Conservation (phyloP, 2,113 vertebrate genomes). For the Monarcha castaneiventris region DNA sequence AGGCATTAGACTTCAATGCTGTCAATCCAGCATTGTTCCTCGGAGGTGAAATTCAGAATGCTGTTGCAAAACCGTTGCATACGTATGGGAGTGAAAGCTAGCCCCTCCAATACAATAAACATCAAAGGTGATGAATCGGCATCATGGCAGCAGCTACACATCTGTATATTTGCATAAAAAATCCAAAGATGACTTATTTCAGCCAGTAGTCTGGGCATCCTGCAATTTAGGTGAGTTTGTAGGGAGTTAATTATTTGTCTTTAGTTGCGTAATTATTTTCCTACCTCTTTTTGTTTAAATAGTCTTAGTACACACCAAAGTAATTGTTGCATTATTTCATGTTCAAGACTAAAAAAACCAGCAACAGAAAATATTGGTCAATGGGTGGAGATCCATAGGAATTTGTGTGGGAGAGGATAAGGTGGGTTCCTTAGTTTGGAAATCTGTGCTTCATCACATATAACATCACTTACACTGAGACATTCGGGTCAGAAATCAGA, state of each 20-base stretch:
- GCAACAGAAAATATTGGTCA: neutral
- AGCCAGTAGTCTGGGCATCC: neutral
- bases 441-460: neutral
- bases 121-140: neutral
- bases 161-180: neutral
- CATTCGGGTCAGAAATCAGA: neutral
- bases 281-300: slow-evolving; percentile 31
- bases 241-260: slow-evolving; percentile 34
- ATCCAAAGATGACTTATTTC: neutral
- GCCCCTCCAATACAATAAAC: neutral
- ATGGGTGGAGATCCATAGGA: neutral
- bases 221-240: neutral
- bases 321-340: neutral
- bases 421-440: neutral
- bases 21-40: neutral
- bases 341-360: neutral
- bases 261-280: neutral
- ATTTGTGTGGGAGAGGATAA: neutral
- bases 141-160: neutral
- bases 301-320: neutral
- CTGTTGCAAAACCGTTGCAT: neutral
- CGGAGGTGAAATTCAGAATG: neutral
- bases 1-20: neutral
- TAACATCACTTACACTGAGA: neutral
- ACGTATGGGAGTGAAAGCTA: neutral